Conservation (phyloP, 2,797 vertebrate genomes). For the Xenops minutus region DNA sequence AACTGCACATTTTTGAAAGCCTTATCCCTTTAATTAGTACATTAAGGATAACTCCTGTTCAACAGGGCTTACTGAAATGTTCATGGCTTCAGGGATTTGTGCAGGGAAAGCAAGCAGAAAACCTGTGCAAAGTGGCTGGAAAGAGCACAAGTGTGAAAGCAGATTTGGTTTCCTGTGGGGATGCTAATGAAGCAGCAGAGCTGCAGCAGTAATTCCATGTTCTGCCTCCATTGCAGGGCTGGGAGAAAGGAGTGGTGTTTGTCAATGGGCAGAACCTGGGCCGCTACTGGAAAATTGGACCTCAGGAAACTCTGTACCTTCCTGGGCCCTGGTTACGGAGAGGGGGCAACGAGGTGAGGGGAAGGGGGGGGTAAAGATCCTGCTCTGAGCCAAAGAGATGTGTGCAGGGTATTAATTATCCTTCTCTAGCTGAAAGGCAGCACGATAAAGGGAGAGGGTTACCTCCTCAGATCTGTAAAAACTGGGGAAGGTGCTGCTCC, state of each 20-base stretch:
- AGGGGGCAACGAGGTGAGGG: constrained; percentile 88
- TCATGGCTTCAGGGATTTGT: background rate
- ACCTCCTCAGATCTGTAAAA: background rate
- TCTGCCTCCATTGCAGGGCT: constrained; percentile 77
- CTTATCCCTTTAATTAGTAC: background rate
- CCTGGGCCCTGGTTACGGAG: constrained; percentile 86
- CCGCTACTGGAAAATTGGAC: constrained; percentile 93
- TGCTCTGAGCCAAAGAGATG: background rate
- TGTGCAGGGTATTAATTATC: accelerated
- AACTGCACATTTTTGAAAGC: background rate
- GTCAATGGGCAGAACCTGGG: constrained; percentile 91
- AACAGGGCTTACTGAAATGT: background rate
- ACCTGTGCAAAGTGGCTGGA: background rate
- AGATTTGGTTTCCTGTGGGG: background rate
- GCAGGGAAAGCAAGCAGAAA: background rate
- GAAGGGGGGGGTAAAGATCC: background rate
- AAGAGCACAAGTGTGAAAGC: background rate
- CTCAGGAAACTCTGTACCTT: constrained; percentile 91
- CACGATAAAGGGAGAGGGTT: accelerated
- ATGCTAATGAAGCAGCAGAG: background rate
- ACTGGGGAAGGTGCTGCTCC: background rate
- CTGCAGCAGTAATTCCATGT: background rate
- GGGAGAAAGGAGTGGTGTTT: constrained; percentile 92
- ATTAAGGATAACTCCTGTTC: background rate
- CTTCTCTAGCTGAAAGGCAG: background rate